Conservation (phyloP, 1,140 invertebrate species). For the Hesperophylax magnus region DNA sequence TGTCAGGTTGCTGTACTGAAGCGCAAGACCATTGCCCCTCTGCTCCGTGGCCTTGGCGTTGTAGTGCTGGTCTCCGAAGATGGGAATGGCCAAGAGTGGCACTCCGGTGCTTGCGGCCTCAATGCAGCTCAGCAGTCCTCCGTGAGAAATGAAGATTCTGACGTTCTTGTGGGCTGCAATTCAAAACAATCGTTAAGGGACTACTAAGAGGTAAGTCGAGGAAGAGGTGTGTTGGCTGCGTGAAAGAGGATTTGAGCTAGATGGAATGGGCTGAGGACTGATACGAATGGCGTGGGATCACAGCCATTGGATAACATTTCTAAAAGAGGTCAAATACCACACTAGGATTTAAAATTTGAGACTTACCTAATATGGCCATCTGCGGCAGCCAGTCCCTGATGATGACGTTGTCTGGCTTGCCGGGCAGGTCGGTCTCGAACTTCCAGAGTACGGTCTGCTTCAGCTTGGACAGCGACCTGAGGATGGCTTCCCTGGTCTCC, state of each 20-base stretch:
- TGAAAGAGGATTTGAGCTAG: too few relatives aligned
- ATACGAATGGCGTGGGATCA: too few relatives aligned
- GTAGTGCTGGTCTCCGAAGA: constrained; percentile 66
- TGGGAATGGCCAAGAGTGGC: constrained; percentile 60
- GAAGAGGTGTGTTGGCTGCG: too few relatives aligned
- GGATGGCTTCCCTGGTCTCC: constrained; percentile 65
- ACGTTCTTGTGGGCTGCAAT: constrained; percentile 62
- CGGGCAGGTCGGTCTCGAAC: constrained; percentile 72
- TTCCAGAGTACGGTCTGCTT: constrained; percentile 79
- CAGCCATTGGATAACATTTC: too few relatives aligned
- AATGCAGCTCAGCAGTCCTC: constrained; percentile 70
- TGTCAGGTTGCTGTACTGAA: constrained; percentile 55
- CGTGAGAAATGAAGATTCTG: constrained; percentile 71
- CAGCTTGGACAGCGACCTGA: constrained; percentile 70
- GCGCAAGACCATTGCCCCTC: constrained; percentile 59
- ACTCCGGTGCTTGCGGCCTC: constrained; percentile 61
- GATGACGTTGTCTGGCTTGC: constrained; percentile 75
- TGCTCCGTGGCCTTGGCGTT: constrained; percentile 63
- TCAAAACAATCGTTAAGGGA: too few relatives aligned
- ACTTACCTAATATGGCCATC: constrained; percentile 73
- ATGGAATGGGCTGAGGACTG: too few relatives aligned
- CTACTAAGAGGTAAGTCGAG: too few relatives aligned
- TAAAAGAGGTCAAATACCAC: too few relatives aligned
- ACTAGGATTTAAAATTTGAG: too few relatives aligned
- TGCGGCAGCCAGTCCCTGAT: constrained; percentile 80